These are phyloP conservation scores for Spisula subtruncata DNA, from an alignment of 2,888 invertebrate species.

Conservation along the genomic window DNA sequence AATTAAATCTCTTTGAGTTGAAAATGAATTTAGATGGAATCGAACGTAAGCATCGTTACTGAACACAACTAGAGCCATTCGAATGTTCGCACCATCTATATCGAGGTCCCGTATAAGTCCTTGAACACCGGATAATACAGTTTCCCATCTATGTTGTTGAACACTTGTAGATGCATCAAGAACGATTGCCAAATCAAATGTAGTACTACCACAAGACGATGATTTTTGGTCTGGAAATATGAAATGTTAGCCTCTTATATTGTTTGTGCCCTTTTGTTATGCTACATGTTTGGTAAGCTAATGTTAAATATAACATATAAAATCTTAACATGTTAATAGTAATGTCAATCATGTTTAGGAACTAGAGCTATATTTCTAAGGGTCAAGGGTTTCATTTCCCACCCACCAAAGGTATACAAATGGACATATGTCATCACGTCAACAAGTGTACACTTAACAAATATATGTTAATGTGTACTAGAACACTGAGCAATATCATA, in stretches of 20 bases:
- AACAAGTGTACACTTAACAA: background rate
- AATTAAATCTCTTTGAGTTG: slow-evolving; percentile 72
- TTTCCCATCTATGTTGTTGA: slow-evolving; percentile 77
- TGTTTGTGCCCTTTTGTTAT: background rate
- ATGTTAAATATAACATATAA: background rate
- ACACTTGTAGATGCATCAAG: slow-evolving; percentile 84
- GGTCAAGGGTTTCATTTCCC: background rate
- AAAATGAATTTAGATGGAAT: slow-evolving; percentile 79
- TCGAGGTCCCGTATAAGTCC: slow-evolving; percentile 75
- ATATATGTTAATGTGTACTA: background rate
- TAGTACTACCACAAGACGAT: slow-evolving; percentile 71
- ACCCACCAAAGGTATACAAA: slow-evolving; percentile 4
- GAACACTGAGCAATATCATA: background rate
- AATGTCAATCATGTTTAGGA: background rate
- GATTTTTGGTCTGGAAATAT: slow-evolving; percentile 54
- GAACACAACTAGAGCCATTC: slow-evolving; percentile 83
- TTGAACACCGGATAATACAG: slow-evolving; percentile 76
- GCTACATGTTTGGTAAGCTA: background rate
- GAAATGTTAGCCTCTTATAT: slow-evolving; percentile 40
- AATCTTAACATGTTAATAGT: slow-evolving; percentile 1
- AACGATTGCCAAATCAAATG: slow-evolving; percentile 81
- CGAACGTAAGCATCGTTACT: slow-evolving; percentile 76
- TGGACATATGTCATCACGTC: background rate
- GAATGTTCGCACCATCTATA: slow-evolving; percentile 79
- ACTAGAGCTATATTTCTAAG: background rate